Evolutionary conservation across 2,888 invertebrate species (phyloP), one percentile per base, ranked within the genome.

Genomic region (Timema cristinae): DNA sequence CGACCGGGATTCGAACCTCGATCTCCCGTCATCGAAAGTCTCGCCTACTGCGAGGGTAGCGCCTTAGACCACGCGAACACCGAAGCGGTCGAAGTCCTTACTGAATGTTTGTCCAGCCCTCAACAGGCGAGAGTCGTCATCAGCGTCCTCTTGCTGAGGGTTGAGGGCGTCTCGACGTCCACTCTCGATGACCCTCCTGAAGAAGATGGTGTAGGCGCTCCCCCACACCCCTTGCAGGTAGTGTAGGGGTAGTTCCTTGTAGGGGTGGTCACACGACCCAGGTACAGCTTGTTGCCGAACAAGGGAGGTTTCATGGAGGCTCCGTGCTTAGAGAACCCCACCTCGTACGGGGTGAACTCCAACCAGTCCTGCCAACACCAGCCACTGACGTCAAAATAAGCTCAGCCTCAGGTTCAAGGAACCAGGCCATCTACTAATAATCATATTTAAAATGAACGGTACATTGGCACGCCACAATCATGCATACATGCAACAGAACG

Each of bases 171-270:
- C 63, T 5, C 32, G 32, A 10, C 63, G 5, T 6, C 68, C 48
- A 13, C 13, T 52, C 68, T 63, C 51, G 32, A 83, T 75, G 48
- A 83, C 76, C 47, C 83, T 77, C 73, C 81, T 82, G 76, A 84
- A 82, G 16, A 83, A 79, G 61, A 83, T 83, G 75, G 81, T 81
- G 76, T 83, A 84, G 0, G 83, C 84, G 76, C 83, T 83, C 50
- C 84, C 84, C 84, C 84, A 84, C 56, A 84, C 80, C 47, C 84
- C 84, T 81, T 83, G 83, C 50, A 84, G 79, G 73, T 81, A 84
- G 74, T 83, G 83, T 0, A 84, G 78, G 5, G 83, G 83, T 47
- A 79, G 81, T 75, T 84, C 84, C 7, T 79, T 77, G 75, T 79
- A 83, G 49, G 78, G 70, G 80, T 80, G 32, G 76, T 68, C 9